phyloP scores from a whole-genome alignment of 1,140 invertebrate genomes.

The Aphelinus atriplicis region DNA sequence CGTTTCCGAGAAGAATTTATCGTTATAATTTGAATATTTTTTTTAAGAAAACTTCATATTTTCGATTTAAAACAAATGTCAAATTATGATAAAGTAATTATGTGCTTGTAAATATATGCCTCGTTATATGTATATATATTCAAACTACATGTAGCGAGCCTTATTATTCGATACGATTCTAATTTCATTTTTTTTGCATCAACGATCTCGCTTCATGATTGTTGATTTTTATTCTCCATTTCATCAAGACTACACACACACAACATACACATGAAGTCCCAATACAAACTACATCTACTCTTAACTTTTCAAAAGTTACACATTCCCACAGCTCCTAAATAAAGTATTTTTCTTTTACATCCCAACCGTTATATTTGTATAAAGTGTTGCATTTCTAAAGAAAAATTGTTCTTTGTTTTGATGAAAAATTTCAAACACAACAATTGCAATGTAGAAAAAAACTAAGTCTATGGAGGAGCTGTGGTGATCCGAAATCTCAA shows the following conservation, averaged over 20 bases:
- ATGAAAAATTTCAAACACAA: no score
- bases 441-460: no score
- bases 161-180: slow-evolving; percentile 5
- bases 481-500: no score
- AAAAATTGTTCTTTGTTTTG: slow-evolving; percentile 22
- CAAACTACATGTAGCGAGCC: slow-evolving; percentile 14
- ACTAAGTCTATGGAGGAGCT: no score
- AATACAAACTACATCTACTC: slow-evolving; percentile 60
- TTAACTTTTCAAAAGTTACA: slow-evolving; percentile 58
- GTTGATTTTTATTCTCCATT: slow-evolving; percentile 45
- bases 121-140: slow-evolving; percentile 8
- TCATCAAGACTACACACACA: slow-evolving; percentile 61
- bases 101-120: slow-evolving; percentile 20
- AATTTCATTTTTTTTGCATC: slow-evolving; percentile 8
- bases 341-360: slow-evolving; percentile 19
- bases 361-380: slow-evolving; percentile 37
- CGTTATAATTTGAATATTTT: slow-evolving; percentile 14
- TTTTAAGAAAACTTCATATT: not conserved
- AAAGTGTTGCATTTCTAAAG: slow-evolving; percentile 45
- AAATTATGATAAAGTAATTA: slow-evolving; percentile 27
- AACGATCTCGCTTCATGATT: slow-evolving; percentile 39
- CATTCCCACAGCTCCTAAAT: slow-evolving; percentile 45
- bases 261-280: slow-evolving; percentile 64
- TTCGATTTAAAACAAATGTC: slow-evolving; percentile 26
- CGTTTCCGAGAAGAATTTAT: slow-evolving; percentile 46